A percentile compares a stretch with the other conserved stretches of the same genome.
Evolutionary conservation across 37 sponge, comb jelly and placozoan genomes (phyloP).

Genomic region (Spongilla lacustris): DNA sequence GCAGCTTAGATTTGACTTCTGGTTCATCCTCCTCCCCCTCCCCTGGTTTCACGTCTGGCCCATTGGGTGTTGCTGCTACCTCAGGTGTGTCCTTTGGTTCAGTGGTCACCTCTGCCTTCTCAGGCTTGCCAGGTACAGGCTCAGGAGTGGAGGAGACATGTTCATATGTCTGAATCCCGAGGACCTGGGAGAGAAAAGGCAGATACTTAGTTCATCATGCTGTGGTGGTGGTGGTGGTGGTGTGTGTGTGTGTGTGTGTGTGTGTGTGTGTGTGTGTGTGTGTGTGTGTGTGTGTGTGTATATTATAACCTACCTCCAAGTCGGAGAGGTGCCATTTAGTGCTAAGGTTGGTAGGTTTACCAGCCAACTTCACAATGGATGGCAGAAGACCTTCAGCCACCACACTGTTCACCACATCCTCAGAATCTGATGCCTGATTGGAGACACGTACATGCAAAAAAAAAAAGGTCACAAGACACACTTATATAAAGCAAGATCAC

Average conservation of each 20-base stretch:
- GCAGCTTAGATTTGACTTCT: constrained; percentile 9
- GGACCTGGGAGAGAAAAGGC: background rate
- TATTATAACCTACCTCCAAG: too few relatives aligned
- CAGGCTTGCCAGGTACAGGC: background rate
- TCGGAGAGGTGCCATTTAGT: constrained; percentile 57
- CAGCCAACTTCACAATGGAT: constrained; percentile 40
- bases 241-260: too few relatives aligned
- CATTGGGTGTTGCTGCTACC: background rate
- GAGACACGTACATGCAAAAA: background rate
- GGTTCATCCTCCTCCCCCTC: constrained; percentile 29
- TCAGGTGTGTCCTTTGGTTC: background rate
- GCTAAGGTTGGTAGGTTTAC: constrained; percentile 65
- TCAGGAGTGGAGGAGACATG: background rate
- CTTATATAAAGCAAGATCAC: background rate
- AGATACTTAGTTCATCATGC: too few relatives aligned
- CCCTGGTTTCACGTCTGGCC: constrained; percentile 4
- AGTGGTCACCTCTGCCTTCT: background rate
- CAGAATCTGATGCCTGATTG: constrained; percentile 3
- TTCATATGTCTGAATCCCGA: background rate
- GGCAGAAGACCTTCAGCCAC: constrained; percentile 39
- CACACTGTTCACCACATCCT: constrained; percentile 33
- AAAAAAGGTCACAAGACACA: background rate
- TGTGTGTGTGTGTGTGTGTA: too few relatives aligned
- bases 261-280: too few relatives aligned
- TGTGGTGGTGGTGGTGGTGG: too few relatives aligned